Percentiles rank a stretch among this genome's conserved stretches.
Conservation (phyloP, 1,140 invertebrate species). For the Euwallacea fornicatus region DNA sequence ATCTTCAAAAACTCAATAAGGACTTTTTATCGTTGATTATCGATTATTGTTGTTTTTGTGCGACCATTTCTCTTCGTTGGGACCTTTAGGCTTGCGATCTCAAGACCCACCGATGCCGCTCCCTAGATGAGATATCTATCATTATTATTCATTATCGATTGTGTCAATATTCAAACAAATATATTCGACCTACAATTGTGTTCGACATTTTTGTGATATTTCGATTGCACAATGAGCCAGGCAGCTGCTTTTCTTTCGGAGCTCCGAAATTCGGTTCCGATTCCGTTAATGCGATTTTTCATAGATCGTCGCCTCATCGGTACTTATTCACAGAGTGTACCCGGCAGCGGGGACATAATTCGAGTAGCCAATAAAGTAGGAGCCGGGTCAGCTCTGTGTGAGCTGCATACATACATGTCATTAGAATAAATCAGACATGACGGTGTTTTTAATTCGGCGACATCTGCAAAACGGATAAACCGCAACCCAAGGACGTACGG, state of each 20-base stretch:
- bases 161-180: slow-evolving; percentile 3
- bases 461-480: slow-evolving; percentile 23
- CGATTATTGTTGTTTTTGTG: too few relatives aligned
- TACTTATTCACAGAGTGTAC: background rate
- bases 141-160: slow-evolving; percentile 6
- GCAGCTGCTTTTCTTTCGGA: too few relatives aligned
- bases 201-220: background rate
- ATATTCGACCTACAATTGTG: slow-evolving; percentile 5
- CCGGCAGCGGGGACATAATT: background rate
- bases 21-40: background rate
- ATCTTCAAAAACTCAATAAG: background rate
- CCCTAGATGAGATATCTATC: slow-evolving; percentile 5
- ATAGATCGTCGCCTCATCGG: too few relatives aligned
- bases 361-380: slow-evolving; percentile 11
- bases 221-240: background rate
- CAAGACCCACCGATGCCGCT: background rate
- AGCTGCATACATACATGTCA: slow-evolving; percentile 13
- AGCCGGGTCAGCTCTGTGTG: slow-evolving; percentile 11
- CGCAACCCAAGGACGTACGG: slow-evolving; percentile 14
- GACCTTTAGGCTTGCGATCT: background rate
- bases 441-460: slow-evolving; percentile 19
- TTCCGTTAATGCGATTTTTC: too few relatives aligned
- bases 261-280: too few relatives aligned
- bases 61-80: too few relatives aligned
- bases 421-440: slow-evolving; percentile 22